Base-by-base conservation (phyloP, 2,113 vertebrate genomes). In the Canis aureus region DNA sequence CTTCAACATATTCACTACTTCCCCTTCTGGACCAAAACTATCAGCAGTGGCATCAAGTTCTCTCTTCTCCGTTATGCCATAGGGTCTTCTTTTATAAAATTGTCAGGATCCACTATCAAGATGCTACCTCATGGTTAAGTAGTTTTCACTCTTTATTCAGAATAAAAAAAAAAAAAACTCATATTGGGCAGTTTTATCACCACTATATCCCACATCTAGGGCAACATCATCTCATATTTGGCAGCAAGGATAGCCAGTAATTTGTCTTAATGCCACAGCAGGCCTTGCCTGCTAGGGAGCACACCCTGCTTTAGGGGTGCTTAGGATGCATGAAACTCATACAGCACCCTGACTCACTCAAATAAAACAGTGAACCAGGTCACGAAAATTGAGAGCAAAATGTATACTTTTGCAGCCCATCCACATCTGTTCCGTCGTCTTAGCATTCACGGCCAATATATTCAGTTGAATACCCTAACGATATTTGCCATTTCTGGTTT, bases 391-490 rank as follows among this genome's bases (percentile, higher is more conserved):
- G 35, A 59, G 49, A 94, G 80, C 66, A 88, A 94, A 92, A 97
- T 6, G 71, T 92, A 32, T 43, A 66, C 81, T 87, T 87, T 73
- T 91, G 80, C 81, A 97, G 90, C 38, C 90, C 92, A 81, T 87
- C 87, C 83, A 51, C 64, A 90, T 95, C 96, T 43, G 53, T 92
- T 93, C 90, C 95, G 92, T 96, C 87, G 78, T 10, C 73, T 94
- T 86, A 96, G 94, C 94, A 95, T 95, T 94, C 78, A 60, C 53
- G 19, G 90, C 89, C 90, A 92, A 96, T 92, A 92, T 85, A 89
- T 92, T 97, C 89, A 95, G 97, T n/a, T 94, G 89, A 87, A 71
- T 93, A 81, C 55, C 88, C 80, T 96, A 97, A 97, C 85, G 83
- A 87, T 94, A 96, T 95, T 96, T 97, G 97, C 88, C 64, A 55